phyloP scores from a whole-genome alignment of 2,113 vertebrate species.

The Eubucco bourcierii region DNA sequence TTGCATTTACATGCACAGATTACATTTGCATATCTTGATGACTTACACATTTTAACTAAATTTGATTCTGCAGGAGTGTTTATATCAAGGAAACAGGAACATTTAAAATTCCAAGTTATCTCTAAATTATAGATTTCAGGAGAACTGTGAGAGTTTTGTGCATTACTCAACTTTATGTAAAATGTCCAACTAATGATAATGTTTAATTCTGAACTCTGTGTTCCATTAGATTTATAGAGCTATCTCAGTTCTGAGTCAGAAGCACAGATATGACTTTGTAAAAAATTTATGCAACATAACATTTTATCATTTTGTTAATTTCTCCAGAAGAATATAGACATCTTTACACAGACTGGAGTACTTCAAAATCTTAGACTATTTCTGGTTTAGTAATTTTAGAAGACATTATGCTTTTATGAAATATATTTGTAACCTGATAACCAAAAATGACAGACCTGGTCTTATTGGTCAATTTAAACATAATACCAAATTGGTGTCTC shows the following conservation, averaged over 20 bases:
- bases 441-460: constrained; percentile 25
- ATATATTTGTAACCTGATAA: constrained; percentile 54
- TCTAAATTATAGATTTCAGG: constrained; percentile 55
- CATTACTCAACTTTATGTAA: constrained; percentile 50
- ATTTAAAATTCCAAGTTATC: constrained; percentile 25
- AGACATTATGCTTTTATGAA: constrained; percentile 65
- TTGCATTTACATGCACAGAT: constrained; percentile 21
- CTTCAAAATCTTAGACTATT: constrained; percentile 49
- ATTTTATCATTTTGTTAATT: constrained; percentile 67
- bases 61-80: constrained; percentile 5
- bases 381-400: constrained; percentile 62
- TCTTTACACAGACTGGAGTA: constrained; percentile 11
- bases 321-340: constrained; percentile 35
- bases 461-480: constrained; percentile 34
- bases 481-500: constrained; percentile 21
- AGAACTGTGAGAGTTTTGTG: constrained; percentile 5
- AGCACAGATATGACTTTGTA: constrained; percentile 46
- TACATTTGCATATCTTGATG: not conserved
- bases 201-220: constrained; percentile 32
- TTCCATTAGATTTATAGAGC: constrained; percentile 50
- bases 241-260: constrained; percentile 37
- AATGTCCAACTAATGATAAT: constrained; percentile 40
- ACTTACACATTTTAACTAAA: constrained; percentile 9
- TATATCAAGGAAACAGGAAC: constrained; percentile 28
- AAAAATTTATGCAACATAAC: constrained; percentile 55